Evolutionary conservation across 2,797 vertebrate species (phyloP), one percentile per base, ranked within the genome.

Genomic region (Nyctalus aviator): DNA sequence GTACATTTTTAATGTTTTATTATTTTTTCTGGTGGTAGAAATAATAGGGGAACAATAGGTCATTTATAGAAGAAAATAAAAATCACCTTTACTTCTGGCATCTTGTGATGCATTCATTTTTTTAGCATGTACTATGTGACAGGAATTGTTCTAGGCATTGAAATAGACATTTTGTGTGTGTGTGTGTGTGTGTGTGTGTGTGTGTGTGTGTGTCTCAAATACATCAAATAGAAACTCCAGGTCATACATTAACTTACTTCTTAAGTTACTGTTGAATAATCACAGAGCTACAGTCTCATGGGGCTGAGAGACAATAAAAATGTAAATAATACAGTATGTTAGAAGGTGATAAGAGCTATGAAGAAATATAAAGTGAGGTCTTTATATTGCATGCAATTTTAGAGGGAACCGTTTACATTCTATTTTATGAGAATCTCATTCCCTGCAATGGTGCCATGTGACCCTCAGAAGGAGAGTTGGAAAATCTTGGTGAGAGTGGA

Each of bases 41-140:
- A 2, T 77, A 84, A 88, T 78, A 59, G n/a, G 23, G 23, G 78
- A 91, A 84, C 35, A 75, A 59, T 44, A 76, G 35, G 48, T 93
- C 66, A 83, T 82, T 95, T 90, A 55, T 9, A 68, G n/a, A 64
- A 91, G 46, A 35, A 90, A 84, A 72, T 37, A 69, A 83, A 73
- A 64, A 66, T 50, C 8, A 4, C n/a, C n/a, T 79, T 44, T 44
- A 71, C 59, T 88, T 77, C 68, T 78, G 32, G 25, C 44, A 55
- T 1, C 2, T 35, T 68, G 23, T 50, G 72, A 90, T 62, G 75
- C 25, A 62, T 68, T 79, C 46, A 64, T 81, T 84, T 18, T 18
- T n/a, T 83, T 76, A 75, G 35, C 10, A 10, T 15, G 8, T 68
- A 10, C 41, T 41, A 4, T 55, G 1, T 50, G 20, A 21, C 32